Evolutionary conservation across 1,140 invertebrate genomes (phyloP), one percentile per base, ranked within the genome.

Genomic region (Galendromus occidentalis): DNA sequence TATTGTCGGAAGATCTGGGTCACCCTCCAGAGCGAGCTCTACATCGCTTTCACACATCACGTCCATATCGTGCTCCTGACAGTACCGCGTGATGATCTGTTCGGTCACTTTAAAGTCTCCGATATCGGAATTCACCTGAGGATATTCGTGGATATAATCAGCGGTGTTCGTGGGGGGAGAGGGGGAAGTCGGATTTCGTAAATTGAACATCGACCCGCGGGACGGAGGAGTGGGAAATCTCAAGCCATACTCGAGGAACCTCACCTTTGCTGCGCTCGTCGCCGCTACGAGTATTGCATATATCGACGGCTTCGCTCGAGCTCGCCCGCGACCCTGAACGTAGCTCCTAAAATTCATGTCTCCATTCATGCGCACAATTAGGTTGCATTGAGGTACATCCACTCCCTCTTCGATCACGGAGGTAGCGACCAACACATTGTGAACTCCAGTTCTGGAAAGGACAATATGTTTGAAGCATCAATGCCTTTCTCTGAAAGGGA

Each of bases 401-500:
- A 89, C 81, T 4, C 88, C 87, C 78, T 90, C 87, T 76, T 91
- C 87, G 22, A 91, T 75, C 0, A 88, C 83, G 71, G 81, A 82
- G 6, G 91, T 92, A 17, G 87, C 82, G 45, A 92, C 77, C 5
- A 94, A 70, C 22, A 90, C 79, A 74, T 95, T 95, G 0, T 81
- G 47, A 41, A 76, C 74, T 41, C 69, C 69, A 20, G 64, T 22
- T 9, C 51, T 59, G 30, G 17, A 59, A 47, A 39, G 33, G 33
- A 6, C 9, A 39, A 39, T 39, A n/a, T 39, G 9, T 39, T 39
- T 39, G 4, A 39, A 39, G 9, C 4, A 39, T 39, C 33, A 9
- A 39, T 39, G 33, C 4, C 33, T 4, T 6, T 39, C 4, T 39
- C 9, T 39, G 9, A 6, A 9, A 39, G 33, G 33, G 4, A 39